Evolutionary conservation across 2,113 vertebrate genomes (phyloP).

Genomic region (Stigmatopora nigra): DNA sequence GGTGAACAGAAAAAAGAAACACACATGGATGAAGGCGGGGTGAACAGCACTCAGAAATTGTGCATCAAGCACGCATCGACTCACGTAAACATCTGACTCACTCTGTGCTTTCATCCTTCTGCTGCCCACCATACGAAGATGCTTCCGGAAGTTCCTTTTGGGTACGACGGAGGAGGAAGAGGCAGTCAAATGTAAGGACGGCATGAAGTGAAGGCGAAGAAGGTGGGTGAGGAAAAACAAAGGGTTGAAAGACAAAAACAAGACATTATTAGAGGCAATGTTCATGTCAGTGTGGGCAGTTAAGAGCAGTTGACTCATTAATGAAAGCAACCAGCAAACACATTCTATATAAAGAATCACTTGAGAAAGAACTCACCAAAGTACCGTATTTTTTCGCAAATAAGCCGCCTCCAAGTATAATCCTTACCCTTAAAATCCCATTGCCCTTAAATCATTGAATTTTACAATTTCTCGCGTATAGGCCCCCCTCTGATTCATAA

Average conservation of each 20-base stretch:
- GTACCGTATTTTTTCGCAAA: not conserved
- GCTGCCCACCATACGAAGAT: conserved; percentile 98
- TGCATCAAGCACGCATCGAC: conserved; percentile 27
- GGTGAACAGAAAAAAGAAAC: not conserved
- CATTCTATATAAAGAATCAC: not conserved
- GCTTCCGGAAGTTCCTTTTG: conserved; percentile 96
- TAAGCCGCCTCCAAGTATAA: no score
- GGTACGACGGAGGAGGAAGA: conserved; percentile 39
- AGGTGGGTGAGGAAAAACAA: conserved; percentile 37
- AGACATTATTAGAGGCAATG: conserved; percentile 18
- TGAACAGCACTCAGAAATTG: conserved; percentile 38
- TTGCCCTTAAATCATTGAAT: no score
- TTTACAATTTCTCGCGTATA: no score
- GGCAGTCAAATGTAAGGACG: conserved; percentile 28
- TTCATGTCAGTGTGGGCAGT: conserved; percentile 23
- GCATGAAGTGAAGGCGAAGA: conserved; percentile 19
- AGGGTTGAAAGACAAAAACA: conserved; percentile 17
- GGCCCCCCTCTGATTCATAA: no score
- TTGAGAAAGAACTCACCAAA: not conserved
- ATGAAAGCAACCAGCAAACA: not conserved
- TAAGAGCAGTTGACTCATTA: conserved; percentile 10
- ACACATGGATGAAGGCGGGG: conserved; percentile 37
- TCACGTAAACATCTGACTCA: conserved; percentile 70
- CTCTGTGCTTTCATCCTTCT: conserved; percentile 96
- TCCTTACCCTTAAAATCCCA: no score